Evolutionary conservation across 2,888 invertebrate species (phyloP), one percentile per base, ranked within the genome.

Genomic region (Sarcophaga rosellei): DNA sequence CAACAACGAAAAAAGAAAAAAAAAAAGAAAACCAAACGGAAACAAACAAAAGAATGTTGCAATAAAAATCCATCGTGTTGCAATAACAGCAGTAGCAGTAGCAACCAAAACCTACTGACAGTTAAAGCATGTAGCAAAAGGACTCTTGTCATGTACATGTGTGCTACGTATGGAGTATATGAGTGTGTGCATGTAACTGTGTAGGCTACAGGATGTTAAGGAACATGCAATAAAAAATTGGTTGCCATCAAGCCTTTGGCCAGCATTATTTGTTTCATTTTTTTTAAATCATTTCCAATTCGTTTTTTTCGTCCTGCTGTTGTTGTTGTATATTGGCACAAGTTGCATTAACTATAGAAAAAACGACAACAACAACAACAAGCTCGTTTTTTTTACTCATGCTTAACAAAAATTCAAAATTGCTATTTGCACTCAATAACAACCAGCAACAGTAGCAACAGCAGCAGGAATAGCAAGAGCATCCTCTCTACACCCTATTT

Each of bases 371-470:
- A 76, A 53, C 63, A 53, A 66, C 79, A 69, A 25, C 53, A 77
- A 63, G 47, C 69, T 59, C 0, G 20, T 15, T 25, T 20, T 57
- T 35, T 44, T 44, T 76, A 25, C 70, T 70, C 45, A 20, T 77
- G 72, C 53, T 84, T 44, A n/a, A 57, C 45, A 69, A 76, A 57
- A 88, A 85, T 90, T 88, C 90, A 88, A 91, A 90, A 91, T 92
- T 91, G 92, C 92, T 91, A 92, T 92, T 91, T 92, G 91, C 91
- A 91, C 91, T 91, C 91, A 91, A 92, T 91, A 91, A 92, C 90
- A 89, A 89, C 88, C 86, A 83, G 72, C 73, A 77, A 68, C 80
- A 80, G 35, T 85, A 83, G 72, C 73, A 77, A 68, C 80, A 80
- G 35, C 86, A 83, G 72, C 68, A 77, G 68, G 76, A 15, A 63